Evolutionary conservation across 2,888 invertebrate genomes (phyloP), one percentile per base, ranked within the genome.

Genomic region (Melanchra persicariae): DNA sequence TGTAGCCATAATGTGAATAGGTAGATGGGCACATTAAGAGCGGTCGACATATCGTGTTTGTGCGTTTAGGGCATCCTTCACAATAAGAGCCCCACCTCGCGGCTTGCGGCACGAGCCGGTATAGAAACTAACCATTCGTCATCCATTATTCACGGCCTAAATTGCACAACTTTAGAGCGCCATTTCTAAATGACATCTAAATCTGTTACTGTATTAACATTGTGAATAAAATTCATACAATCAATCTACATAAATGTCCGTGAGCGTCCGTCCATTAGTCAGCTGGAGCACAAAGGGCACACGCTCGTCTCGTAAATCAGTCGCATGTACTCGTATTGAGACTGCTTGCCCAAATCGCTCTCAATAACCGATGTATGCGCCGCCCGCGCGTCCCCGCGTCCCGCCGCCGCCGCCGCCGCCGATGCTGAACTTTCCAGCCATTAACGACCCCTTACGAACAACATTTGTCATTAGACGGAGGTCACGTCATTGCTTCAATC

Each of bases 181-280:
- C 94, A 95, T 96, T 95, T 95, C 95, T 94, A 96, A 96, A 95
- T 96, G 96, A 96, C 96, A 95, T 95, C 96, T 95, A 95, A 96
- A 95, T 95, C 95, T 95, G 95, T 95, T 95, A 95, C 92, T 95
- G 95, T 95, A 95, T 96, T 95, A 96, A 95, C 96, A 95, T 95
- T 95, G 95, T 96, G 95, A 95, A 96, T 96, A 95, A 96, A 96
- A 96, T 96, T 96, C 92, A 96, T 95, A 95, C 95, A 95, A 96
- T 96, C 95, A 96, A 95, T 96, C 96, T 95, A 96, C 95, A 96
- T 95, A 96, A 96, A 95, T 95, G 96, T 96, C 95, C 94, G 93
- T 95, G 95, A 95, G 95, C 95, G 95, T 94, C 93, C 93, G 95
- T 95, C 95, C 96, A 96, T 96, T 96, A 96, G 95, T 96, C 93